Evolutionary conservation across 1,140 invertebrate genomes (phyloP), one percentile per base, ranked within the genome.

Genomic region (Drosophila elegans): DNA sequence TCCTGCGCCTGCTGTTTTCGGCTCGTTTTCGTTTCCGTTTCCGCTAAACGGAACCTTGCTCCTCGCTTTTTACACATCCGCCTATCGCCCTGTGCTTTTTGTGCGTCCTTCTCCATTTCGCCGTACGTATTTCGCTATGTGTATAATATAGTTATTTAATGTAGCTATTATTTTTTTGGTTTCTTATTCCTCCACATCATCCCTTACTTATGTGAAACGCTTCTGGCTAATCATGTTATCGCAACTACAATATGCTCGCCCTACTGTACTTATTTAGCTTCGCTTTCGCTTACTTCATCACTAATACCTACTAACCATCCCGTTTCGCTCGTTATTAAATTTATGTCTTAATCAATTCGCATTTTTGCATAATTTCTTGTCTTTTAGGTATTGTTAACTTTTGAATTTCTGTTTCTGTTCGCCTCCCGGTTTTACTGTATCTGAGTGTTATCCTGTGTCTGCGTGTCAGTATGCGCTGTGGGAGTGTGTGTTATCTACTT

Each of bases 331-430:
- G 74, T 54, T 78, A 80, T 76, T 86, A 66, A 63, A 66, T 81
- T 81, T 91, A 90, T 74, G 74, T 84, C 78, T 84, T 89, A 84
- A 81, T 84, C 74, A 84, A 89, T 88, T 89, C 88, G 80, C 71
- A 86, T 74, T 74, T 83, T 90, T 90, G 80, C 74, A 78, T 85
- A 88, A 73, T 91, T 84, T 90, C 71, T 88, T 75, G 88, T 90
- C 88, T 90, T 90, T 90, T 90, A 74, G 88, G 88, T 90, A 86
- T 90, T 90, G 88, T 90, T 90, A 90, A 90, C 88, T 90, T 90
- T 90, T 90, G 86, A 90, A 86, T 88, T 76, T 80, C 74, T 86
- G 67, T 73, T 45, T 57, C 59, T 69, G 63, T 57, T 64, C 45
- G 11, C 46, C 60, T 57, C 11, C 29, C 27, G 46, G 36, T 51